Conservation (phyloP, 2,113 vertebrate genomes). For the Nymphicus hollandicus region DNA sequence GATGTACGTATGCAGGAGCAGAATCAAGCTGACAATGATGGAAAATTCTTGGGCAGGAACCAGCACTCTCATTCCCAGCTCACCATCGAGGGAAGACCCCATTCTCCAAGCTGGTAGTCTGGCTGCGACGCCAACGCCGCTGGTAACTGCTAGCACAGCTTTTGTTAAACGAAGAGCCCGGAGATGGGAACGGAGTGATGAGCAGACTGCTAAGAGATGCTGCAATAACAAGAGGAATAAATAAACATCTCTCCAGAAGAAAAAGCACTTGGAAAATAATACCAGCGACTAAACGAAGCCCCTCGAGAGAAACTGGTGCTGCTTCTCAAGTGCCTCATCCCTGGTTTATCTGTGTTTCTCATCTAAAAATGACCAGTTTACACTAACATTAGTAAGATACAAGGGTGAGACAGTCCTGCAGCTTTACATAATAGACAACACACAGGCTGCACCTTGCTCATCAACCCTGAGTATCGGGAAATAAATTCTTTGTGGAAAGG, state of each 20-base stretch:
- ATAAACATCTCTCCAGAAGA: background rate
- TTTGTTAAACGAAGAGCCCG: constrained; percentile 93
- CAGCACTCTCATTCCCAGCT: constrained; percentile 30
- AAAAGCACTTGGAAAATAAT: background rate
- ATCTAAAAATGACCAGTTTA: background rate
- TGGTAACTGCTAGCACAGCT: constrained; percentile 99
- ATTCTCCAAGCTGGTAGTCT: constrained; percentile 97
- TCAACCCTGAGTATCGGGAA: background rate
- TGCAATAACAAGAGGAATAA: constrained; percentile 57
- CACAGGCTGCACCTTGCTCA: background rate
- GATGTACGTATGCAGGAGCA: background rate
- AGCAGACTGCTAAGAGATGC: constrained; percentile 96
- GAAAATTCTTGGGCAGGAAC: background rate
- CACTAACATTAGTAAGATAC: background rate
- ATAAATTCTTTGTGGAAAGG: background rate
- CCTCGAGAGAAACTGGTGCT: background rate
- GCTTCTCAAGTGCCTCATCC: background rate
- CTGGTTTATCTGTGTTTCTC: background rate
- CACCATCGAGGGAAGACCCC: constrained; percentile 98
- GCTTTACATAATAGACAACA: background rate
- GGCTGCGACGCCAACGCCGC: constrained; percentile 94
- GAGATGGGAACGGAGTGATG: constrained; percentile 94
- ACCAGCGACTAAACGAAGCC: background rate
- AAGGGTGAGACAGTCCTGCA: constrained; percentile 16
- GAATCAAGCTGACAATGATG: background rate